phyloP scores from a whole-genome alignment of 2,888 invertebrate species.

The Rutpela maculata region DNA sequence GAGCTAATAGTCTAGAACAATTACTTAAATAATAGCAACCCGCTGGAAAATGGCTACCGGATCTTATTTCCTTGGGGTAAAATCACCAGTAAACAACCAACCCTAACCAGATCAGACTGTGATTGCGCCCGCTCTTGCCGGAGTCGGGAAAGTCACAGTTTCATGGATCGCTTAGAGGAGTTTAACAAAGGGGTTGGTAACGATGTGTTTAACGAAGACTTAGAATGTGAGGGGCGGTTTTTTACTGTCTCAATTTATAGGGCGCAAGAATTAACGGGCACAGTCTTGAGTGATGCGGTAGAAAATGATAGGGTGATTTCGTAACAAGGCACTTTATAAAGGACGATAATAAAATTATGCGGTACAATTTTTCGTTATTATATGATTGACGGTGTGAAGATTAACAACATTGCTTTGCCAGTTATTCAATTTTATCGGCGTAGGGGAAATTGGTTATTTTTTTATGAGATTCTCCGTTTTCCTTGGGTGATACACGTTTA shows the following conservation, averaged over 20 bases:
- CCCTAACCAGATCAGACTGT: constrained; percentile 62
- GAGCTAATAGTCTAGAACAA: constrained; percentile 72
- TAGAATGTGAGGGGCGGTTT: constrained; percentile 65
- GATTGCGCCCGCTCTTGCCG: constrained; percentile 26
- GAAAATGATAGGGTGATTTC: constrained; percentile 31
- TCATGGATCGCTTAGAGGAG: constrained; percentile 61
- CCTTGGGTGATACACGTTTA: too few relatives aligned
- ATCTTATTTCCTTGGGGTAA: constrained; percentile 72
- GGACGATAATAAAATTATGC: constrained; percentile 34
- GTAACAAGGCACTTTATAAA: constrained; percentile 28
- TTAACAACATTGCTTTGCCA: constrained; percentile 22
- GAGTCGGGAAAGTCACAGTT: constrained; percentile 52
- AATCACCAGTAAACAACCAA: constrained; percentile 70
- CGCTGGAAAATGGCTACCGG: constrained; percentile 72
- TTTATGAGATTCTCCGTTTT: constrained; percentile 1
- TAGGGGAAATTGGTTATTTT: neutral
- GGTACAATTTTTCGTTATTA: constrained; percentile 35
- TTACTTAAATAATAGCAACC: constrained; percentile 73
- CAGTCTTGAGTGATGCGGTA: constrained; percentile 38
- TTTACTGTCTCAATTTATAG: constrained; percentile 58
- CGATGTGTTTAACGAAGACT: constrained; percentile 68
- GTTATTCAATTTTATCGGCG: constrained; percentile 4
- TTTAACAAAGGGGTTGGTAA: constrained; percentile 70
- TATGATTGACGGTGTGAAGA: constrained; percentile 25
- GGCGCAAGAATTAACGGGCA: constrained; percentile 45